Evolutionary conservation across 2,797 vertebrate species (phyloP).

Genomic region (Ciconia nigra): DNA sequence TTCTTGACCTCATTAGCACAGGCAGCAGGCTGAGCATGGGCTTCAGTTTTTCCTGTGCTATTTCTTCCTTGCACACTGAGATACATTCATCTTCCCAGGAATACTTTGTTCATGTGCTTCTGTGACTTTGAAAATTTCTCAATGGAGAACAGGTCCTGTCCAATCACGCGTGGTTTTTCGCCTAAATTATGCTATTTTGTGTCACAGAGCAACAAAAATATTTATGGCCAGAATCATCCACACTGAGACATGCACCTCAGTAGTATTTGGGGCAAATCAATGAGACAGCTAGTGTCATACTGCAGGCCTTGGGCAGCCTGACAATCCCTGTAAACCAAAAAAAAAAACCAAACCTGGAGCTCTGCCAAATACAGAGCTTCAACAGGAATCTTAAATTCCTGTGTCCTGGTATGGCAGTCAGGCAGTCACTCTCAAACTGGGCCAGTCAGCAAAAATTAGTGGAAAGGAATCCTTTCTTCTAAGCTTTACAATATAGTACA

Average conservation of each 20-base stretch:
- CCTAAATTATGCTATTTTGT: not conserved
- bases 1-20: not conserved
- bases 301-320: not conserved
- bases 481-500: not conserved
- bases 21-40: not conserved
- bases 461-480: not conserved
- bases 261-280: not conserved
- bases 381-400: not conserved
- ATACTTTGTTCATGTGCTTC: not conserved
- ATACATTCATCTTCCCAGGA: not conserved
- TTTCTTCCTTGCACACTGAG: not conserved
- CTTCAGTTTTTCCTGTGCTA: not conserved
- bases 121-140: not conserved
- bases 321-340: not conserved
- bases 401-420: not conserved
- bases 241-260: not conserved
- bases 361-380: not conserved
- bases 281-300: not conserved
- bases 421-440: not conserved
- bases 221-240: not conserved
- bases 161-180: not conserved
- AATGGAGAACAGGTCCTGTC: not conserved
- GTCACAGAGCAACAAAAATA: not conserved
- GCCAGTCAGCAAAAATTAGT: not conserved
- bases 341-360: not conserved